phyloP scores from a whole-genome alignment of 2,888 invertebrate genomes.

The Ptychoptera contaminata region DNA sequence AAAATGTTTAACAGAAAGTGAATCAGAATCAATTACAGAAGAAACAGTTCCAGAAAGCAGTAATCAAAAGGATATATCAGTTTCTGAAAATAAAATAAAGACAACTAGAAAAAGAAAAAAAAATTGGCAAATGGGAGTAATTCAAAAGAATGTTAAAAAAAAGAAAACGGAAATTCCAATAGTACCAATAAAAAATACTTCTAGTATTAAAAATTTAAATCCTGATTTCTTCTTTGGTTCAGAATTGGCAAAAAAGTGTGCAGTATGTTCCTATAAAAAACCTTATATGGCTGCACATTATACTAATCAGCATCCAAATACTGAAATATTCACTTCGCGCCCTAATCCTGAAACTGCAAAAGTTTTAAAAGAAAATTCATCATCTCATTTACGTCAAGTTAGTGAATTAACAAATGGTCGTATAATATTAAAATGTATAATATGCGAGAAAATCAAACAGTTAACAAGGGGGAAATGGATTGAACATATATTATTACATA shows the following conservation, averaged over 20 bases:
- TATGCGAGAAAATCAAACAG: conserved; percentile 18
- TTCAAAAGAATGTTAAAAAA: background rate
- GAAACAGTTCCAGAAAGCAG: background rate
- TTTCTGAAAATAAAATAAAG: background rate
- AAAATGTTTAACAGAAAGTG: background rate
- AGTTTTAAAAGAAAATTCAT: conserved; percentile 1
- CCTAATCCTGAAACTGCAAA: conserved; percentile 26
- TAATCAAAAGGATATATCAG: too few relatives aligned
- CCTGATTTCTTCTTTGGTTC: conserved; percentile 5
- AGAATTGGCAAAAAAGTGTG: conserved; percentile 13
- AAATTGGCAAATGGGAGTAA: background rate
- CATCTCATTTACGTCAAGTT: background rate
- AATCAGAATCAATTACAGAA: background rate
- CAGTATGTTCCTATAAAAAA: conserved; percentile 16
- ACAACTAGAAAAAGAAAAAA: background rate
- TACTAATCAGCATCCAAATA: conserved; percentile 41
- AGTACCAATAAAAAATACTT: background rate
- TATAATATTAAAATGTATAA: conserved; percentile 18
- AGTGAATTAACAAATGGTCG: background rate
- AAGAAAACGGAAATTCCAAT: background rate
- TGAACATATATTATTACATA: conserved; percentile 60
- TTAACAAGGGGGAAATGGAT: conserved; percentile 20
- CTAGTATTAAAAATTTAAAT: conserved; percentile 13
- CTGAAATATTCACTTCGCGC: conserved; percentile 49
- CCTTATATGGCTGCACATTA: conserved; percentile 43